A percentile compares a stretch with the other conserved stretches of the same genome.
phyloP scores from a whole-genome alignment of 2,888 invertebrate genomes.

The Emmelina monodactyla region DNA sequence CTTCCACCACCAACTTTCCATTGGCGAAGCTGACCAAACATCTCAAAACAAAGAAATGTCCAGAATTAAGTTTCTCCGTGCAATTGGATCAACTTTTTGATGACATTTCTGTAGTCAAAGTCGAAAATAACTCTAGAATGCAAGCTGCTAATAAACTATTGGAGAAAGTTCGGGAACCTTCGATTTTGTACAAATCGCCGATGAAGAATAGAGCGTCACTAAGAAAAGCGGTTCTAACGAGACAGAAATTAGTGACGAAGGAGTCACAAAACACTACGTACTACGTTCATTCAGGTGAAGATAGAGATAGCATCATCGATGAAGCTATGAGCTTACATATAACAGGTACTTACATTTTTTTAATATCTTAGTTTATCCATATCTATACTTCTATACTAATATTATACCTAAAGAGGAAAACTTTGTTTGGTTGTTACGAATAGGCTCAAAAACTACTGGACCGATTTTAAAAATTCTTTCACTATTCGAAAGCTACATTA shows the following conservation, averaged over 20 bases:
- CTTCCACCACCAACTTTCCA: constrained; percentile 33
- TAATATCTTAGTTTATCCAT: not conserved
- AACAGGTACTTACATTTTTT: constrained; percentile 29
- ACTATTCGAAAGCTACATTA: too few species aligned
- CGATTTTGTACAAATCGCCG: constrained; percentile 40
- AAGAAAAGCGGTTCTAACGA: constrained; percentile 37
- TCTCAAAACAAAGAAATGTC: constrained; percentile 28
- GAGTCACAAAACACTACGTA: too few species aligned
- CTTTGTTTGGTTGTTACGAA: too few species aligned
- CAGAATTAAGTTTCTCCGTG: constrained; percentile 43
- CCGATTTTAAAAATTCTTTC: too few species aligned
- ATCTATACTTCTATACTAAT: too few species aligned
- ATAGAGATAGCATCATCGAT: constrained; percentile 23
- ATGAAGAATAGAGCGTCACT: constrained; percentile 35
- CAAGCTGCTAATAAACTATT: constrained; percentile 19
- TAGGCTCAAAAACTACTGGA: too few species aligned
- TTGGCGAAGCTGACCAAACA: constrained; percentile 36
- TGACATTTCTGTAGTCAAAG: constrained; percentile 19
- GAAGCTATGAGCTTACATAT: constrained; percentile 43
- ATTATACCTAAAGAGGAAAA: too few species aligned
- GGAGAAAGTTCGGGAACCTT: constrained; percentile 24
- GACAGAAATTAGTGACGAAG: constrained; percentile 16
- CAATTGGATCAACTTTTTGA: constrained; percentile 43
- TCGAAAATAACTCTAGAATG: constrained; percentile 10
- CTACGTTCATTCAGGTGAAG: too few species aligned